Evolutionary conservation across 2,113 vertebrate species (phyloP).

Genomic region (Limnothrissa miodon): DNA sequence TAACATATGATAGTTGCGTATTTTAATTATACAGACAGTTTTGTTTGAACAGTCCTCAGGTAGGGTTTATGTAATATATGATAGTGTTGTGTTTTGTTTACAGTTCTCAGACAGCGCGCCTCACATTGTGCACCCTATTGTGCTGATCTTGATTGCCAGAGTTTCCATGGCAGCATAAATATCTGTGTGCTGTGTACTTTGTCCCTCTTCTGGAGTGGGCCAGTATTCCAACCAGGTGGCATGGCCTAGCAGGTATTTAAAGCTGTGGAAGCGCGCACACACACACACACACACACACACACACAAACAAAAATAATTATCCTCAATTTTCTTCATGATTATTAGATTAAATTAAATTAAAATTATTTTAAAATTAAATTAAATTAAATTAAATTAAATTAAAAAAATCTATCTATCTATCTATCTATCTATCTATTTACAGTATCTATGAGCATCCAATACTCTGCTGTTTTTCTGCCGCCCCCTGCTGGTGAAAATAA

Average conservation of each 20-base stretch:
- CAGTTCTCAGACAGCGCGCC: too few relatives aligned
- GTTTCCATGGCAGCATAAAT: neutral
- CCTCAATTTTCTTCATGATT: too few relatives aligned
- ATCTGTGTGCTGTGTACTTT: neutral
- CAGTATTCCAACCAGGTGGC: conserved; percentile 12
- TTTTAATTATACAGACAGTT: too few relatives aligned
- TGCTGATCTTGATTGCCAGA: neutral
- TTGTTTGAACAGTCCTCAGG: too few relatives aligned
- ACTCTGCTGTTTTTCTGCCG: neutral
- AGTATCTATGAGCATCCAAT: neutral
- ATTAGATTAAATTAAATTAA: too few relatives aligned
- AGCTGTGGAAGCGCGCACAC: neutral
- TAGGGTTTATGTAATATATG: too few relatives aligned
- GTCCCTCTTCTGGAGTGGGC: neutral
- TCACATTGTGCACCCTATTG: neutral
- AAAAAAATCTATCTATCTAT: too few relatives aligned
- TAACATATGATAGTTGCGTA: too few relatives aligned
- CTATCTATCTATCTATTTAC: too few relatives aligned
- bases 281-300: neutral
- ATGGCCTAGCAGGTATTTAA: neutral
- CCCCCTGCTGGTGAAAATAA: neutral
- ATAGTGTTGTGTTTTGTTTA: too few relatives aligned
- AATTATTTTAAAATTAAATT: too few relatives aligned
- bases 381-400: too few relatives aligned
- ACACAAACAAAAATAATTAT: neutral